Percentiles rank a stretch among this genome's conserved stretches.
Evolutionary conservation across 2,113 vertebrate genomes (phyloP).

Genomic region (Gavialis gangeticus): DNA sequence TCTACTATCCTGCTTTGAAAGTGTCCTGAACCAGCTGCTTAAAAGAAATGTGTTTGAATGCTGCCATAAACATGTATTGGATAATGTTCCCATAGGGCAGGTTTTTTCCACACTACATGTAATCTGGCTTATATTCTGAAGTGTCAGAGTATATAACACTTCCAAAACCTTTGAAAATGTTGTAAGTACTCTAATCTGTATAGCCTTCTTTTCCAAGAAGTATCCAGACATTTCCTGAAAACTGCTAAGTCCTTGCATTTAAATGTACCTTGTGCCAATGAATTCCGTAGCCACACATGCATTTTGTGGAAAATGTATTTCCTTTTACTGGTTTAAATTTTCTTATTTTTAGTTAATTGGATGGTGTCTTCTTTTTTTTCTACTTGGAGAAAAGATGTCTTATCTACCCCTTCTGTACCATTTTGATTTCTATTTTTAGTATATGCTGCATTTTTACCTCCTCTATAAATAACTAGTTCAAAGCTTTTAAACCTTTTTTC

Average conservation of each 20-base stretch:
- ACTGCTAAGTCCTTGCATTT: neutral
- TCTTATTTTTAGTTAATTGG: neutral
- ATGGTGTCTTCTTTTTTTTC: neutral
- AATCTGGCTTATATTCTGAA: neutral
- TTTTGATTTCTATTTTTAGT: neutral
- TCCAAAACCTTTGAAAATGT: neutral
- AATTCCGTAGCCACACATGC: neutral
- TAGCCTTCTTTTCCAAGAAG: neutral
- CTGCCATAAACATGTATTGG: neutral
- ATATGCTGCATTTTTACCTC: neutral
- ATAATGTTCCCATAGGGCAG: neutral
- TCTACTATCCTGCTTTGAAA: neutral
- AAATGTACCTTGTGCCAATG: neutral
- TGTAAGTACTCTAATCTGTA: neutral
- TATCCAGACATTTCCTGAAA: neutral
- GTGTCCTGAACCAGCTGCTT: neutral
- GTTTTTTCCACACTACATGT: neutral
- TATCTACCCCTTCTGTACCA: neutral
- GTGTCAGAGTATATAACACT: neutral
- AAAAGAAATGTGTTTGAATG: neutral
- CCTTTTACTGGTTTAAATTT: neutral
- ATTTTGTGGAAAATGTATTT: neutral
- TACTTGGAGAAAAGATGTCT: neutral
- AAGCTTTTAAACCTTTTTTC: neutral
- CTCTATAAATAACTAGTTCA: neutral